Evolutionary conservation across 2,797 vertebrate genomes (phyloP).

Genomic region (Vespertilio murinus): DNA sequence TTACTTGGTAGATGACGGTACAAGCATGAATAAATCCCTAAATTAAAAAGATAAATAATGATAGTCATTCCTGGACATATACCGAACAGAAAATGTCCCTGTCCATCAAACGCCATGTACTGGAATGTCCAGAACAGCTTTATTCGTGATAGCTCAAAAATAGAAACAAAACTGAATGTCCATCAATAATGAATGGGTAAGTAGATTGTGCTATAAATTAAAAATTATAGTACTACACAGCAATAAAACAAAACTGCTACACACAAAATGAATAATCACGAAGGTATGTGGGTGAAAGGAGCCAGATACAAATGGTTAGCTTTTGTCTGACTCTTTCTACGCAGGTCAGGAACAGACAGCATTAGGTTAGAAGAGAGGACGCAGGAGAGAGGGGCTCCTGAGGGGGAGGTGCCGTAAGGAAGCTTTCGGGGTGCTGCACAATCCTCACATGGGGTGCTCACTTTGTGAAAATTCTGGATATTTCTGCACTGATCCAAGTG

Average conservation of each 20-base stretch:
- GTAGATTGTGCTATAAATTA: not conserved
- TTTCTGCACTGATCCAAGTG: not conserved
- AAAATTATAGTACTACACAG: not conserved
- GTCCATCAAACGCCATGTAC: not conserved
- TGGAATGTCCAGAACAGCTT: not conserved
- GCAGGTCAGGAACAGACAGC: not conserved
- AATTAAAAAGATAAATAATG: not conserved
- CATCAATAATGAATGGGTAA: not conserved
- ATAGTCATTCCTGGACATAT: not conserved
- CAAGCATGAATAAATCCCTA: not conserved
- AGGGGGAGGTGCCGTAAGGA: not conserved
- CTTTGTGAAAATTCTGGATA: not conserved
- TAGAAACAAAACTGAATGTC: not conserved
- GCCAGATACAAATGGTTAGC: not conserved
- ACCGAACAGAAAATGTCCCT: conserved; percentile 26
- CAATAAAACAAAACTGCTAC: not conserved
- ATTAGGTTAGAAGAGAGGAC: not conserved
- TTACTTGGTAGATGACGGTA: not conserved
- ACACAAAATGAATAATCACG: not conserved
- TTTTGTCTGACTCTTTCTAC: not conserved
- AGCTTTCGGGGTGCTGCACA: not conserved
- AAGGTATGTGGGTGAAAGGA: not conserved
- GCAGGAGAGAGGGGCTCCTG: not conserved
- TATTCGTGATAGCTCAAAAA: not conserved
- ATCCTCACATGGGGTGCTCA: not conserved